Evolutionary conservation across 2,113 vertebrate genomes (phyloP), one percentile per base, ranked within the genome.

Genomic region (Pollachius pollachius): DNA sequence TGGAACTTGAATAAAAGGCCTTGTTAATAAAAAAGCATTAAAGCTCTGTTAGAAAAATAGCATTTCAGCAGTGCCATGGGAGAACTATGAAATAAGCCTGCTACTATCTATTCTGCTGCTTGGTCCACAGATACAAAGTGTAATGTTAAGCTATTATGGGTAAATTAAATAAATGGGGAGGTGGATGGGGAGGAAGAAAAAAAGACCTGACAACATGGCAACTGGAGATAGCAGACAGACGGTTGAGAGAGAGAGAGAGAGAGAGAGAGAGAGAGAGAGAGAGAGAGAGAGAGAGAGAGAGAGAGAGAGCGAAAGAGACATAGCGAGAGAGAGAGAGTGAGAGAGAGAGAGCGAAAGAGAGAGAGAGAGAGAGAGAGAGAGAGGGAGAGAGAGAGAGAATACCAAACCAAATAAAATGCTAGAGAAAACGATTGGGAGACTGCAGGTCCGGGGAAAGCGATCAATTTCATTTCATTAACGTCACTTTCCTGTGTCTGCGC

Each of bases 401-500:
- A 18, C 15, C 23, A 59, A n/a, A n/a, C n/a, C n/a, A 59, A 37
- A 67, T 71, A 52, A 27, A 52, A 23, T 15, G 61, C 3, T 37
- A 66, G 21, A 34, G 11, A 1, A 19, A 15, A 41, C 52, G 16
- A 25, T 58, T 66, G 30, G 61, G 13, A 68, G 27, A 0, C 13
- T 25, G 64, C 21, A 3, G 3, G 7, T 52, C 52, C 19, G 67
- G 78, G 78, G 74, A 84, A 81, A 64, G 52, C 59, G 12, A 80
- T 37, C 78, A 65, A 75, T 87, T 81, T 65, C n/a, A 71, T 74
- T 84, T 81, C 70, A 80, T 83, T 72, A 69, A 60, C 25, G 72
- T 77, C 70, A 18, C 48, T 75, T 78, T 85, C n/a, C 18, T 62
- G 23, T 23, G 23, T 23, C 52, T 25, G 12, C 48, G 65, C 65